A percentile compares a stretch with the other conserved stretches of the same genome.
Evolutionary conservation across 2,888 invertebrate genomes (phyloP).

Genomic region (Cantharis rufa): DNA sequence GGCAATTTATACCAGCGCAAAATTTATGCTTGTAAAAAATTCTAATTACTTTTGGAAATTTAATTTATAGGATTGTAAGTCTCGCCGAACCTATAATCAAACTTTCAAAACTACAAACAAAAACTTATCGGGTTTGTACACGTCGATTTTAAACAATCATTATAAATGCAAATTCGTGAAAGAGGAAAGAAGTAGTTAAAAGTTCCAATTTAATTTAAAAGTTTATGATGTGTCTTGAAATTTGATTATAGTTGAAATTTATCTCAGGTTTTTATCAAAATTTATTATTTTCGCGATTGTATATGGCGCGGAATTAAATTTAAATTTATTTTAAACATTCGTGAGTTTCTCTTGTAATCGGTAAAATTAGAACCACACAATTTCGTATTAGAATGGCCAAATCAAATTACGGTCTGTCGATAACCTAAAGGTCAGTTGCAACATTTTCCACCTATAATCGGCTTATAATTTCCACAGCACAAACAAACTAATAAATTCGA

Average conservation of each 20-base stretch:
- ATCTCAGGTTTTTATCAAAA: neutral
- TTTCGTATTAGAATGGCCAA: conserved; percentile 1
- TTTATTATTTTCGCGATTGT: neutral
- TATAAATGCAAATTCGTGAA: conserved; percentile 7
- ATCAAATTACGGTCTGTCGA: conserved; percentile 1
- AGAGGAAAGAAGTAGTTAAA: neutral
- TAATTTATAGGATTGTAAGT: neutral
- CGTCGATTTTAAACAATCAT: conserved; percentile 7
- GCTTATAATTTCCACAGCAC: conserved; percentile 1
- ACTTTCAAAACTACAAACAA: neutral
- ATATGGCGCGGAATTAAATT: neutral
- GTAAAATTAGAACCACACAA: neutral
- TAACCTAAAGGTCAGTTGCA: neutral
- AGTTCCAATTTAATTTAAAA: conserved; percentile 9
- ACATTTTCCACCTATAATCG: neutral
- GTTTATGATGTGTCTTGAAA: neutral
- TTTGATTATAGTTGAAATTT: neutral
- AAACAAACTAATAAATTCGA: neutral
- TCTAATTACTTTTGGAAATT: neutral
- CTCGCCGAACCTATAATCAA: neutral
- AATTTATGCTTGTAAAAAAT: neutral
- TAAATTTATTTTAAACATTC: neutral
- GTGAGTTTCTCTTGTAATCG: neutral
- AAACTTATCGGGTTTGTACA: neutral
- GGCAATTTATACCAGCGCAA: neutral